Evolutionary conservation across 2,888 invertebrate species (phyloP).

Genomic region (Oegoconia quadripuncta): DNA sequence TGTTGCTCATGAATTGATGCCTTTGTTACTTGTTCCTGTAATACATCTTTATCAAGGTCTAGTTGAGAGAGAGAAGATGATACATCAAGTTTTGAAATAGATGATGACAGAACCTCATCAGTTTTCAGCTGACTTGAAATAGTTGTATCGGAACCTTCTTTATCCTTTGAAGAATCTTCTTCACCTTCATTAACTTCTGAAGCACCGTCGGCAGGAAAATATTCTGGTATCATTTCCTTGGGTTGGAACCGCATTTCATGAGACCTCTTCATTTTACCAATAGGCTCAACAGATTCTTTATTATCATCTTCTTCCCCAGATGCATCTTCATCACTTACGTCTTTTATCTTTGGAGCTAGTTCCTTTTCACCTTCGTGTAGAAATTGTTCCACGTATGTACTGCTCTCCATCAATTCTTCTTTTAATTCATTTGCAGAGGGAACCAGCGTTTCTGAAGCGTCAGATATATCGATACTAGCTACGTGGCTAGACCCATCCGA

Average conservation of each 20-base stretch:
- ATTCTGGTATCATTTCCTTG: conserved; percentile 72
- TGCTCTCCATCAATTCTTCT: conserved; percentile 84
- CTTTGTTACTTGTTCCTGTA: conserved; percentile 45
- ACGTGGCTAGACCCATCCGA: conserved; percentile 94
- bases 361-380: conserved; percentile 63
- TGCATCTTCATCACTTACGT: conserved; percentile 71
- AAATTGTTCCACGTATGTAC: conserved; percentile 78
- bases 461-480: conserved; percentile 93
- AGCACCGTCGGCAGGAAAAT: conserved; percentile 57
- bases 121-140: conserved; percentile 70
- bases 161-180: conserved; percentile 62
- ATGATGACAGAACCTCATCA: conserved; percentile 64
- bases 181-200: conserved; percentile 67
- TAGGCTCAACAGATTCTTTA: conserved; percentile 73
- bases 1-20: conserved; percentile 33
- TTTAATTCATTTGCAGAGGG: conserved; percentile 92
- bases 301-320: conserved; percentile 79
- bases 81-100: conserved; percentile 66
- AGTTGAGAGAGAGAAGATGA: conserved; percentile 54
- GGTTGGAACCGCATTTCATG: conserved; percentile 94
- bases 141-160: conserved; percentile 64
- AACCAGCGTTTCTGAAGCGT: conserved; percentile 94
- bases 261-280: conserved; percentile 91
- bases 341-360: conserved; percentile 55
- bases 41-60: conserved; percentile 45